Base-by-base conservation (phyloP, 2,797 vertebrate species). In the Macroramphosus scolopax region DNA sequence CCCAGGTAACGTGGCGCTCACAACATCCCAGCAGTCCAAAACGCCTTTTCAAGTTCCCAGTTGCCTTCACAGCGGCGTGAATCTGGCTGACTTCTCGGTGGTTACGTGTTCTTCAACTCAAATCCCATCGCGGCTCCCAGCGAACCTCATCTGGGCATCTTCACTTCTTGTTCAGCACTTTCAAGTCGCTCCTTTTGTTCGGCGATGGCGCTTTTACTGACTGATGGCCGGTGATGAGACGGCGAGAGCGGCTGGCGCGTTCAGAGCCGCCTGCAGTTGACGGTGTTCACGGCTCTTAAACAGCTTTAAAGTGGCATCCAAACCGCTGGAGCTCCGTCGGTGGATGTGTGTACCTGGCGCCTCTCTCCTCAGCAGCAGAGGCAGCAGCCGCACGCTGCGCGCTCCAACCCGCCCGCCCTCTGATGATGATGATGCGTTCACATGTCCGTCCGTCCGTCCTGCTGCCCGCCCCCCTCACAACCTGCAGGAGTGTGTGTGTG, bases 11-110 rank as follows among this genome's bases (percentile, higher is more conserved):
- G 62, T 6, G 53, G 65, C 48, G 50, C 25, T 87, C 77, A 88
- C 82, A 85, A 80, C 88, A 88, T 87, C 85, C 84, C 87, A 35
- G 68, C 63, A 59, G 68, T 41, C 51, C 56, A 32, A 29, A 38
- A 68, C 26, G 55, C 44, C 47, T 67, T 57, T 58, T 72, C 41
- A 82, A 80, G 56, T 86, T 68, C 58, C 75, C 64, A 43, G 58
- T 74, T 48, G 46, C 72, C 70, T 72, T 40, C 46, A 52, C 53
- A 47, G 36, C 51, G 29, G 40, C n/a, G 13, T 32, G 37, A 18
- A 41, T 42, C 13, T 9, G 46, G 45, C n/a, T 20, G 65, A 72
- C 38, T 73, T 74, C 30, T 63, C 18, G 14, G 52, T 29, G 51
- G 12, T 54, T 78, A 81, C 75, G 80, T 73, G 56, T 72, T 81